Base-by-base conservation (phyloP, 2,888 invertebrate species). In the Archaeoteleia sp. region DNA sequence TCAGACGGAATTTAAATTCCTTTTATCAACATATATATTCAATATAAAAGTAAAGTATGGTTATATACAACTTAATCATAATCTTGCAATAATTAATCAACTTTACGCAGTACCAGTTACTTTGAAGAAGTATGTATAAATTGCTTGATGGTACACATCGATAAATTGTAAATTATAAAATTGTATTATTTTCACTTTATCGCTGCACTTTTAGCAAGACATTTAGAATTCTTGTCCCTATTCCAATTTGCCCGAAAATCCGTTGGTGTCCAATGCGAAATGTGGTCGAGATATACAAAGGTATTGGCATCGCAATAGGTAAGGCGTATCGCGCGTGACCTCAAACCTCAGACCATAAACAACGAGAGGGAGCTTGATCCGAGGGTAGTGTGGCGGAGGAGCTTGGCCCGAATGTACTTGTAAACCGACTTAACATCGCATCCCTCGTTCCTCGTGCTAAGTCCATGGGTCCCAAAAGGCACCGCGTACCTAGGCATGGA, bases 351-450 rank as follows among this genome's bases (percentile, higher is more conserved):
- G 49, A 54, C 58, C 40, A 45, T 57, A 55, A 67, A 67, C 53
- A 67, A 60, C 43, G 46, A 30, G 37, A 45, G 39, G 39, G 35
- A 48, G 39, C 32, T 46, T 53, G 48, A 66, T 53, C 58, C 51
- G 25, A 10, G 58, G 23, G 32, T 46, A 46, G 29, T 6, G 29
- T 2, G 29, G 9, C 6, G 29, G 14, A 43, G 42, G 40, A 46
- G 42, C 29, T 53, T 32, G 30, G 42, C n/a, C 57, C 23, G 43
- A 58, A 20, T 35, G 66, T 54, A 54, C 54, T 55, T 54, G 49
- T 51, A 66, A 66, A 61, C 62, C 54, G 55, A 46, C 78, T 81
- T 78, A 80, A 80, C 80, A 79, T 80, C 76, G 72, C 78, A 78
- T 76, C 76, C 75, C 74, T 75, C 76, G 72, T 76, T 58, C 32